phyloP scores from a whole-genome alignment of 2,113 vertebrate species.

The Crypturellus undulatus region DNA sequence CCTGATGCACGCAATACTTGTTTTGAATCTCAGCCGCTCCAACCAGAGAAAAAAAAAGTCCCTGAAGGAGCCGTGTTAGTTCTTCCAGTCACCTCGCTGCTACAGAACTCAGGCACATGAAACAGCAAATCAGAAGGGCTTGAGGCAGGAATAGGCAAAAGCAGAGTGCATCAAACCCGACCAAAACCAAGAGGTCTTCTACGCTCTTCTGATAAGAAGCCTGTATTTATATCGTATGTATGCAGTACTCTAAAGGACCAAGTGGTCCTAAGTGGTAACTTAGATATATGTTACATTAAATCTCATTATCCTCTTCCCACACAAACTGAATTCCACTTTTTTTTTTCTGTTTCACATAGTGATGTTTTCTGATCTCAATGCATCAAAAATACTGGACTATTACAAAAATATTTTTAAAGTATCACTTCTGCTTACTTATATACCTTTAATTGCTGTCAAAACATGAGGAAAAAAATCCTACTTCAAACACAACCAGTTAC shows the following conservation, averaged over 20 bases:
- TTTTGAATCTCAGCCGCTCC: constrained; percentile 45
- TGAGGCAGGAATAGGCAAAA: not conserved
- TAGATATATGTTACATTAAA: not conserved
- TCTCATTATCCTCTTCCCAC: constrained; percentile 2
- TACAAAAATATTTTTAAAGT: constrained; percentile 4
- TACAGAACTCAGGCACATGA: not conserved
- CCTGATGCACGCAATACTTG: constrained; percentile 30
- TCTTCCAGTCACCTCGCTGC: constrained; percentile 28
- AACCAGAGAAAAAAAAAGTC: not conserved
- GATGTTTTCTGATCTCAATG: not conserved
- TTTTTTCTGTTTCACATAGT: not conserved
- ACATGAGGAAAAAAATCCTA: not conserved
- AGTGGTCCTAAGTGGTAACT: not conserved
- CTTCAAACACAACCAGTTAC: constrained; percentile 31
- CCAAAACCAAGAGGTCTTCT: not conserved
- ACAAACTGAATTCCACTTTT: not conserved
- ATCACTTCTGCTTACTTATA: not conserved
- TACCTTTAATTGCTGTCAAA: not conserved
- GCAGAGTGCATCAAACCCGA: not conserved
- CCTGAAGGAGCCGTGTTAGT: not conserved
- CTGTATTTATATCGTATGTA: not conserved
- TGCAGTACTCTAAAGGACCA: not conserved
- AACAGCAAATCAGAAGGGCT: not conserved
- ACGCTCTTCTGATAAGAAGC: not conserved
- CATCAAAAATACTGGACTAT: not conserved